Evolutionary conservation across 2,888 invertebrate genomes (phyloP), one percentile per base, ranked within the genome.

Genomic region (Amiota minor): DNA sequence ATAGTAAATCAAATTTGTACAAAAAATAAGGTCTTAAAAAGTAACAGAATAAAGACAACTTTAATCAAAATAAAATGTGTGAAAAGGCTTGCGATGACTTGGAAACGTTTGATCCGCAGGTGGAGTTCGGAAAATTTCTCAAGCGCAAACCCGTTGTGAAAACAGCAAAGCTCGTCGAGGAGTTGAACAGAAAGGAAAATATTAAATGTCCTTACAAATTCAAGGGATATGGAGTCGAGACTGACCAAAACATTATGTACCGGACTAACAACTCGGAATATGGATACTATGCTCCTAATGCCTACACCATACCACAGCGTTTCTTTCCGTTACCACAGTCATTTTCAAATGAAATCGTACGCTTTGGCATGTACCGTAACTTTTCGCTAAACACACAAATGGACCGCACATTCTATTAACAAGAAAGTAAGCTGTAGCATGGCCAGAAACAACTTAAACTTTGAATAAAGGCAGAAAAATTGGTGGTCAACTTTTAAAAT

Each of bases 331-430:
- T 93, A 68, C 93, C 93, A 59, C 95, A 95, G 87, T 92, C 92
- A 82, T 97, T 97, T 90, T 95, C 95, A 56, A 92, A 91, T 77
- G 91, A 91, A 35, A 90, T 94, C 9, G 90, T 92, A 0, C 92
- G 92, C 69, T 93, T 93, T 16, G 96, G 96, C 81, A 96, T 95
- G 95, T 96, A 95, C 88, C 92, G 95, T 62, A 95, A 96, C 90
- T 94, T 94, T 89, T 95, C 96, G 49, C 91, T 96, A 16, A 96
- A 96, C 85, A 95, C 95, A 0, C 93, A 93, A 77, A 92, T 94
- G 89, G 95, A 95, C 85, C 87, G 82, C 46, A 81, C 81, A 2
- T 86, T 84, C 72, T 88, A 83, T 69, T 88, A 72, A 78, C 69
- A n/a, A 12, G 10, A 6, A 12, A 53, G 6, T n/a, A n/a, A n/a